Percentiles rank a stretch among this genome's conserved stretches.
These are phyloP conservation scores for Eueides isabella DNA, from an alignment of 1,140 invertebrate genomes.

Conservation along the genomic window DNA sequence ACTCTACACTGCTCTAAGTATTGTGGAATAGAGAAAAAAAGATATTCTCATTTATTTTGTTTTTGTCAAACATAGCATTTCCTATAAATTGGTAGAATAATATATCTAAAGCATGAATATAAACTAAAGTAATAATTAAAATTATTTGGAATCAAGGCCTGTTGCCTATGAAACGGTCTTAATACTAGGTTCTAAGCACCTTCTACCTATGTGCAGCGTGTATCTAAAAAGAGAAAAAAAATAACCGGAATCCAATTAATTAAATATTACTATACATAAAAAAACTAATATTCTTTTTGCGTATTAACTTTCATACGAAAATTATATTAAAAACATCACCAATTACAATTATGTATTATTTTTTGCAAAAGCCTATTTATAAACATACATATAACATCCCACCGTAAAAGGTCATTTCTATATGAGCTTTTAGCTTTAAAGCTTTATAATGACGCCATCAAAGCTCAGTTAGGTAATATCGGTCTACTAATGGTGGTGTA, in stretches of 20 bases:
- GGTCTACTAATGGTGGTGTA: background rate
- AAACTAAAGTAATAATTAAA: too few species aligned
- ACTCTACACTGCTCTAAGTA: too few species aligned
- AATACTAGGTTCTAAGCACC: too few species aligned
- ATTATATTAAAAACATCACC: background rate
- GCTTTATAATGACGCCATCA: background rate
- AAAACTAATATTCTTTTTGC: background rate
- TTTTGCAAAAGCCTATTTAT: background rate
- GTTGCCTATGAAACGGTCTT: too few species aligned
- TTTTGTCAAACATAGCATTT: too few species aligned
- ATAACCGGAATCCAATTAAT: background rate
- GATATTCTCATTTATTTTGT: too few species aligned
- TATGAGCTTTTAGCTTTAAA: background rate
- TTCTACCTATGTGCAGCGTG: too few species aligned
- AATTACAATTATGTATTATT: background rate
- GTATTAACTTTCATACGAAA: background rate
- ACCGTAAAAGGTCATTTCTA: background rate
- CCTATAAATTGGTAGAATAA: too few species aligned
- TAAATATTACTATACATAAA: background rate
- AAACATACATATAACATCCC: background rate
- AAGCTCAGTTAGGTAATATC: background rate
- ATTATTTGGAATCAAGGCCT: too few species aligned
- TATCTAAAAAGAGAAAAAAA: too few species aligned
- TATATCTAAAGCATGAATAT: too few species aligned
- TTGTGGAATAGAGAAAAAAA: too few species aligned